Conservation (phyloP, 2,113 vertebrate species). For the Larimichthys polyactis region DNA sequence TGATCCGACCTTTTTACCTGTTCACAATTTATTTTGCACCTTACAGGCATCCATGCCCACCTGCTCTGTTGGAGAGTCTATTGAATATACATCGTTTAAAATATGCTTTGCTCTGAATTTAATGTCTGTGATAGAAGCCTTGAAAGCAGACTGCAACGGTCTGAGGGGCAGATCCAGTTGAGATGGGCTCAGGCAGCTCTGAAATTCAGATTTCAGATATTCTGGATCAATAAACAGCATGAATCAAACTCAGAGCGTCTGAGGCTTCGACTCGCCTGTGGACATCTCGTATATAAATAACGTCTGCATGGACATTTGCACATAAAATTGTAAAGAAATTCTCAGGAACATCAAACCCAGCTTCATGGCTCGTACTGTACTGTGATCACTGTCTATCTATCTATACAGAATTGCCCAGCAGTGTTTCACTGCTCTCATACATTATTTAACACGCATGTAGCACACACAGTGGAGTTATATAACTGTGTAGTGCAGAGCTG, state of each 20-base stretch:
- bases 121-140: neutral
- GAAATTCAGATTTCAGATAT: slow-evolving; percentile 2
- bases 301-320: neutral
- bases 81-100: neutral
- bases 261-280: neutral
- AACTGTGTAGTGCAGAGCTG: neutral
- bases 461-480: slow-evolving; percentile 18
- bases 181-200: neutral
- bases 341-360: neutral
- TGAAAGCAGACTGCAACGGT: neutral
- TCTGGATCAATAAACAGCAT: slow-evolving; percentile 27
- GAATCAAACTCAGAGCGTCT: neutral
- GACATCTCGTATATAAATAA: slow-evolving; percentile 12
- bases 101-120: neutral
- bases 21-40: neutral
- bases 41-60: neutral
- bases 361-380: neutral
- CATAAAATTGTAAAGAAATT: neutral
- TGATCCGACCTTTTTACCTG: too few relatives aligned
- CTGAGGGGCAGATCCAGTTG: neutral
- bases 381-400: slow-evolving; percentile 2
- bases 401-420: neutral
- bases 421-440: neutral
- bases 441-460: slow-evolving; percentile 30
- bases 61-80: neutral